phyloP scores from a whole-genome alignment of 2,888 invertebrate genomes.

The Andrena trimmerana region DNA sequence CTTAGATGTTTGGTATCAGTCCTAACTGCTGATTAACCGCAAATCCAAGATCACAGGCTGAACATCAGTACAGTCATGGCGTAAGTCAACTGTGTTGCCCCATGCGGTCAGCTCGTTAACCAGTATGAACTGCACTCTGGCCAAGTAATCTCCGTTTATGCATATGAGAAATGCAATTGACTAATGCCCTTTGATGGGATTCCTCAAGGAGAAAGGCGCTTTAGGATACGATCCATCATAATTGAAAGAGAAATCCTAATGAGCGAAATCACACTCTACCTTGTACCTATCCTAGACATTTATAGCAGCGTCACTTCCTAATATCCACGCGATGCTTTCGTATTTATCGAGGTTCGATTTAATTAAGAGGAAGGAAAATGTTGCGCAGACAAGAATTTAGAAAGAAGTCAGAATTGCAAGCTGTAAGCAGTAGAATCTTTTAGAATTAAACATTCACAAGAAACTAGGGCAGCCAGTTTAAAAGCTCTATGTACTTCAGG shows the following conservation, averaged over 20 bases:
- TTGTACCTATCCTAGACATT: background rate
- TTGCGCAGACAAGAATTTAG: slow-evolving; percentile 39
- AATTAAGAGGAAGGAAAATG: background rate
- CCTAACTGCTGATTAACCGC: slow-evolving; percentile 66
- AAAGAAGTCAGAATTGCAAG: slow-evolving; percentile 24
- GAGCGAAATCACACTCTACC: slow-evolving; percentile 4
- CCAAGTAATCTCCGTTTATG: slow-evolving; percentile 54
- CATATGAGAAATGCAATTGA: slow-evolving; percentile 52
- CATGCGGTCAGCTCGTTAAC: slow-evolving; percentile 74
- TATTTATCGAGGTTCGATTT: background rate
- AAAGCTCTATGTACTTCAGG: slow-evolving; percentile 50
- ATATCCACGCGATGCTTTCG: background rate
- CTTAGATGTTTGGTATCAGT: slow-evolving; percentile 63
- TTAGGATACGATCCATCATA: background rate
- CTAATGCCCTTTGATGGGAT: slow-evolving; percentile 66
- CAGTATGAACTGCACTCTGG: slow-evolving; percentile 55
- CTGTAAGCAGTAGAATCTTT: slow-evolving; percentile 52
- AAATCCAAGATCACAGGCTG: slow-evolving; percentile 72
- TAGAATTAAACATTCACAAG: slow-evolving; percentile 63
- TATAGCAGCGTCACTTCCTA: too few species aligned
- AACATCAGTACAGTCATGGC: slow-evolving; percentile 50
- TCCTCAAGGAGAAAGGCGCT: slow-evolving; percentile 34
- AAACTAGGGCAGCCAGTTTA: slow-evolving; percentile 64
- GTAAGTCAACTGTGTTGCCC: slow-evolving; percentile 67
- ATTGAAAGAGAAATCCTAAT: slow-evolving; percentile 19